Evolutionary conservation across 2,797 vertebrate species (phyloP).

Genomic region (Dendrocincla tyrannina): DNA sequence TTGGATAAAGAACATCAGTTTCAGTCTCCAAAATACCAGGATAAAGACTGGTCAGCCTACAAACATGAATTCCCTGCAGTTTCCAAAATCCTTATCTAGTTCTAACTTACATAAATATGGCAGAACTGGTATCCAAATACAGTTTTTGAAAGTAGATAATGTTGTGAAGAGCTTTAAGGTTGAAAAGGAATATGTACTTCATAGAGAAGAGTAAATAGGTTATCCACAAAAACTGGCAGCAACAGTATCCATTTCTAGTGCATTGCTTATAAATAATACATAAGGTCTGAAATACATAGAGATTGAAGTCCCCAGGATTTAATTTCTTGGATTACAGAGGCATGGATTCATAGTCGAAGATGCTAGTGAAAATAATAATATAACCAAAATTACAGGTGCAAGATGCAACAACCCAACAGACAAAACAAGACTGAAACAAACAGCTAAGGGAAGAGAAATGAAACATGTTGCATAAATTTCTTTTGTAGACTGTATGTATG

Average conservation of each 20-base stretch:
- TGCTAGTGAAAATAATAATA: background rate
- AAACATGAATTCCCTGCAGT: background rate
- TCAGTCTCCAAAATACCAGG: background rate
- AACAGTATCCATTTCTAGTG: background rate
- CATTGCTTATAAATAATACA: background rate
- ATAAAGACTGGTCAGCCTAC: background rate
- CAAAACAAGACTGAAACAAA: background rate
- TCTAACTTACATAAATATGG: background rate
- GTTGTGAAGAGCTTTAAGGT: background rate
- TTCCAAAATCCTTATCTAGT: background rate
- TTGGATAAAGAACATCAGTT: background rate
- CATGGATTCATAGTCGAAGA: background rate
- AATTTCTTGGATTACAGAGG: background rate
- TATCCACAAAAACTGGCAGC: background rate
- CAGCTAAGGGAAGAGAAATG: background rate
- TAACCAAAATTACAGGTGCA: background rate
- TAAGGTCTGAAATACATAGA: background rate
- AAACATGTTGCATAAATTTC: background rate
- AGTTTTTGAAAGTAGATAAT: background rate
- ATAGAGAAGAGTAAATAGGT: background rate
- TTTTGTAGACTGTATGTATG: background rate
- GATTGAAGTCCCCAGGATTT: background rate
- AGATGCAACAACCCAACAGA: background rate
- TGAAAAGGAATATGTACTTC: background rate
- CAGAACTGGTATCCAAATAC: background rate